Conservation (phyloP, 2,888 invertebrate genomes). For the Punctoribates punctum region DNA sequence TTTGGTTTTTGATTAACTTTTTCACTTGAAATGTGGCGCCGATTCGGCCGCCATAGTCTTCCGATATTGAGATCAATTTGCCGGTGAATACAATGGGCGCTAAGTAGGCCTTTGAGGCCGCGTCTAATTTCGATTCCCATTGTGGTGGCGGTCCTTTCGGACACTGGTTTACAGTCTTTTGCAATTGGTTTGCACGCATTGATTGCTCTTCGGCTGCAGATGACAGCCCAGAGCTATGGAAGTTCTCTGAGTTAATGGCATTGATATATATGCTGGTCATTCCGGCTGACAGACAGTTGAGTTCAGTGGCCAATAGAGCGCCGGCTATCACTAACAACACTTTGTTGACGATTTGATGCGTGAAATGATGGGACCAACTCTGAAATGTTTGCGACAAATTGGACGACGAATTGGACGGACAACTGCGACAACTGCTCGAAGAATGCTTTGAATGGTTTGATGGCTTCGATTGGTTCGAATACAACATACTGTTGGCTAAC, state of each 20-base stretch:
- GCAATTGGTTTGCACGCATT: background rate
- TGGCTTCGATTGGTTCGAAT: background rate
- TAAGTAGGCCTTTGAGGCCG: conserved; percentile 44
- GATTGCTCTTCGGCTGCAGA: background rate
- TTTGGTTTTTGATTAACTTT: conserved; percentile 40
- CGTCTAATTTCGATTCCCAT: conserved; percentile 43
- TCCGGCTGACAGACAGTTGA: conserved; percentile 7
- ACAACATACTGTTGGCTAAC: conserved; percentile 22
- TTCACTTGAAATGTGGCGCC: conserved; percentile 44
- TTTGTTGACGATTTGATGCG: conserved; percentile 21
- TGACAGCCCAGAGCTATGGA: background rate
- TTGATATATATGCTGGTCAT: conserved; percentile 24
- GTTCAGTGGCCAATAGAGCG: conserved; percentile 25
- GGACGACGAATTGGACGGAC: too few relatives aligned
- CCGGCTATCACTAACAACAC: conserved; percentile 24
- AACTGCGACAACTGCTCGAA: background rate
- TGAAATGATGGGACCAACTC: conserved; percentile 1
- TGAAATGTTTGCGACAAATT: conserved; percentile 12
- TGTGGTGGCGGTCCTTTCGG: conserved; percentile 43
- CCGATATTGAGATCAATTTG: conserved; percentile 43
- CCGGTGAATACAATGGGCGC: conserved; percentile 44
- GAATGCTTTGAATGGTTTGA: background rate
- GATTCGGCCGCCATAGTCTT: conserved; percentile 44
- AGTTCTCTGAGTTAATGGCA: background rate
- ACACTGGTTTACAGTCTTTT: conserved; percentile 28